Base-by-base conservation (phyloP, 2,888 invertebrate genomes). In the Lepidochrysops patricia region DNA sequence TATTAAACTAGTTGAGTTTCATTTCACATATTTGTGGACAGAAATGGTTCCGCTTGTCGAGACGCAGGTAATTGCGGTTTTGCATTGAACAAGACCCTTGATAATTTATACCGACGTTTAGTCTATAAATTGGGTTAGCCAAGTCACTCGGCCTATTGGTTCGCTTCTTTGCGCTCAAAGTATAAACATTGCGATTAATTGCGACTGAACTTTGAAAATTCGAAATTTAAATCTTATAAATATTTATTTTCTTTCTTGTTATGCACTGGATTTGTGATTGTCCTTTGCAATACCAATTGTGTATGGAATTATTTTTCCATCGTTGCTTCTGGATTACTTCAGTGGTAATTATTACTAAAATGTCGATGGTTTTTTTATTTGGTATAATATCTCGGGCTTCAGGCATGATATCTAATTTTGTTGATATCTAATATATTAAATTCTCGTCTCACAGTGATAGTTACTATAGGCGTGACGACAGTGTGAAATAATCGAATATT, bases 141-240 rank as follows among this genome's bases (percentile, higher is more conserved):
- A 62, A 59, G 60, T 64, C 62, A 60, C 58, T 60, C 59, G 61
- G 54, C 52, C 60, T 62, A 71, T 70, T 71, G 69, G 69, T 73
- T 67, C 49, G 61, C 59, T 57, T 37, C 62, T 67, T 68, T 67
- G 68, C 66, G 68, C 68, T 68, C 65, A 70, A 69, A 69, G 67
- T 67, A 66, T 69, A 67, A 67, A 66, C 60, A 34, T 58, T 15
- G 58, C 27, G 29, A 34, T 58, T 6, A 34, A 58, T 49, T 50
- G 34, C 32, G 25, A 58, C 29, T 50, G 15, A 59, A 25, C 19
- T 54, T 19, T 29, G 9, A 15, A 43, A 43, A 9, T 43, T 43
- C 23, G 19, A 3, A 23, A 23, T 43, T 43, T 43, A 9, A 7
- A 43, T 43, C 19, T 43, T 43, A 43, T 19, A 43, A 43, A 43